A percentile compares a stretch with the other conserved stretches of the same genome.
Evolutionary conservation across 2,888 invertebrate species (phyloP).

Genomic region (Deroplatys truncata): DNA sequence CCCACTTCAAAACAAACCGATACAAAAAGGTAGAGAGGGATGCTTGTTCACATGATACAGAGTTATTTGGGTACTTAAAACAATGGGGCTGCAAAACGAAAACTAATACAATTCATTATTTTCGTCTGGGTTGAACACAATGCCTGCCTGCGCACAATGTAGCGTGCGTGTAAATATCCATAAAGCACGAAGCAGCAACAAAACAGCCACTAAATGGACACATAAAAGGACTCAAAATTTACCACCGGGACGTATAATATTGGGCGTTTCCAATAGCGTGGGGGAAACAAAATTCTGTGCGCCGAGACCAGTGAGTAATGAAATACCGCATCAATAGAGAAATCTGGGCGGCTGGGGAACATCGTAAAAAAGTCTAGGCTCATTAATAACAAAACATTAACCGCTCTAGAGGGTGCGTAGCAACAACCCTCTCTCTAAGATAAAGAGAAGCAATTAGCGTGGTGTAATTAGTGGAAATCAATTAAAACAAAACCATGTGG

Average conservation of each 20-base stretch:
- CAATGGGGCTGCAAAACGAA: not conserved
- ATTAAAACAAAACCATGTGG: not conserved
- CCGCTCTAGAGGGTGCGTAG: not conserved
- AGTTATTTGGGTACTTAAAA: not conserved
- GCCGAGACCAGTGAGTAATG: not conserved
- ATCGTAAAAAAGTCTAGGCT: not conserved
- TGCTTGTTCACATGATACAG: not conserved
- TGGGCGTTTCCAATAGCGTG: not conserved
- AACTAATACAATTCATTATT: not conserved
- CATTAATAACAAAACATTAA: conserved; percentile 19
- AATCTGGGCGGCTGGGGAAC: not conserved
- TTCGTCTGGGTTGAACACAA: not conserved
- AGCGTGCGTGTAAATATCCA: not conserved
- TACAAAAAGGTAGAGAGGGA: no score
- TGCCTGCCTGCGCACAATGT: not conserved
- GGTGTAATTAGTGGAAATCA: conserved; percentile 8
- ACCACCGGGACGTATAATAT: not conserved
- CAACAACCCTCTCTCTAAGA: not conserved
- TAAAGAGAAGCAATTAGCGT: conserved; percentile 6
- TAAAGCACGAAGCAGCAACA: not conserved
- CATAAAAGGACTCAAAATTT: not conserved
- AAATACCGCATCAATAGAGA: not conserved
- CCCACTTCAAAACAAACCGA: no score
- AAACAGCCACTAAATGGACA: not conserved
- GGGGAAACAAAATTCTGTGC: not conserved